Base-by-base conservation (phyloP, 2,113 vertebrate species). In the Garra rufa region DNA sequence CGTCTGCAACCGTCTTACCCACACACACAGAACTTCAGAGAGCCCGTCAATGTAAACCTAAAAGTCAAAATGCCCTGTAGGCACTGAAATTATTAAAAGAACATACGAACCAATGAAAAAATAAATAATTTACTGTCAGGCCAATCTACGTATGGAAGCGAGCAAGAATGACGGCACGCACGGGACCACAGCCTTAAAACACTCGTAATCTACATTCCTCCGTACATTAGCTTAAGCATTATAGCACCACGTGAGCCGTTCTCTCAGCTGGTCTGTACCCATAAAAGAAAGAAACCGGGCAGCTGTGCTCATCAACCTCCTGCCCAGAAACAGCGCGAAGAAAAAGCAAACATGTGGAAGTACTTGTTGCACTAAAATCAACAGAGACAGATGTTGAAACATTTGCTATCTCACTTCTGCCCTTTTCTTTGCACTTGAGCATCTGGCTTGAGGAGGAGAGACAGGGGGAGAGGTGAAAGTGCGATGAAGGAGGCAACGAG, bases 221-320 rank as follows among this genome's bases (percentile, higher is more conserved):
- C 77, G 43, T 80, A 63, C 77, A 80, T 80, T 30, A 63, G 43
- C 43, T 65, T 19, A 80, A 44, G 77, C 43, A 75, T 85, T 87
- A 83, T 81, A 74, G 84, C 78, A 85, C 8, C 48, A 52, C 24
- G 48, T 30, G 67, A 75, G 63, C 11, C n/a, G 34, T 65, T 78
- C 73, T 82, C 65, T 78, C 79, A 74, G 86, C 83, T 81, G 77
- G 74, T 83, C 80, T 74, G 55, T 48, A 67, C 71, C 82, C 41
- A 59, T 71, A 61, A 61, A 89, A 90, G 88, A 88, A 90, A 90
- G 83, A 91, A 91, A 85, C 82, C 81, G 88, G 89, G 90, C 94
- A 94, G 93, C 90, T 94, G 94, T 92, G 92, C 91, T 91, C 90
- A 92, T 93, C 92, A 86, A 84, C 91, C 91, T 90, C 84, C 86